A percentile compares a stretch with the other conserved stretches of the same genome.
Conservation (phyloP, 1,140 invertebrate genomes). For the Delia radicum region DNA sequence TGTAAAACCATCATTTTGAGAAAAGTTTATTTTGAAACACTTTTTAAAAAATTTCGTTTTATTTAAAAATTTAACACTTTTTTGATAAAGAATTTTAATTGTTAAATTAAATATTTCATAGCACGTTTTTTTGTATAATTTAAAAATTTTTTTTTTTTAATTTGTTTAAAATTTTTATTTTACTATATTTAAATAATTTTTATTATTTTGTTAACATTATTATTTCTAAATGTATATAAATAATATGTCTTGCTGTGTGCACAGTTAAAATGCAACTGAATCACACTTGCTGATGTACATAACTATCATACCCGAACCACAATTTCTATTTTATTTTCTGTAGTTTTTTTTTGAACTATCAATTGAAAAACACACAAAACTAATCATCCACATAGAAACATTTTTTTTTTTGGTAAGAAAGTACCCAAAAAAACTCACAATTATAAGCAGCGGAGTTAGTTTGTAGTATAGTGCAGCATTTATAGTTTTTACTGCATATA, state of each 20-base stretch:
- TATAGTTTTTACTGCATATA: not conserved
- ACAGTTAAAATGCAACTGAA: constrained; percentile 32
- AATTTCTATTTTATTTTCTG: constrained; percentile 9
- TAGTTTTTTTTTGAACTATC: not conserved
- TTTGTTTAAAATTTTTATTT: not conserved
- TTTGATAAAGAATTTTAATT: not conserved
- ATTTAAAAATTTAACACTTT: not conserved
- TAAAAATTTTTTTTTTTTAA: not conserved
- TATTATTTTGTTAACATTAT: not conserved
- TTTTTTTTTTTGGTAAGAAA: not conserved
- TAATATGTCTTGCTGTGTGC: constrained; percentile 29
- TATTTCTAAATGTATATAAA: not conserved
- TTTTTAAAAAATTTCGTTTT: not conserved
- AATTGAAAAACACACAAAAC: too few species aligned
- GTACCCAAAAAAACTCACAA: not conserved
- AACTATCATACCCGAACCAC: constrained; percentile 11
- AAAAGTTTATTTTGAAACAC: too few species aligned
- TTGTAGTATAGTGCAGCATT: not conserved
- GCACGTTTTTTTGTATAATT: not conserved
- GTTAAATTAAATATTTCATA: not conserved
- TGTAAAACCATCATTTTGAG: constrained; percentile 30
- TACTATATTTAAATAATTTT: not conserved
- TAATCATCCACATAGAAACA: too few species aligned
- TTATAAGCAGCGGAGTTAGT: too few species aligned
- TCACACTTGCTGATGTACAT: constrained; percentile 23